Evolutionary conservation across 1,140 invertebrate species (phyloP).

Genomic region (Muscidifurax raptorellus): DNA sequence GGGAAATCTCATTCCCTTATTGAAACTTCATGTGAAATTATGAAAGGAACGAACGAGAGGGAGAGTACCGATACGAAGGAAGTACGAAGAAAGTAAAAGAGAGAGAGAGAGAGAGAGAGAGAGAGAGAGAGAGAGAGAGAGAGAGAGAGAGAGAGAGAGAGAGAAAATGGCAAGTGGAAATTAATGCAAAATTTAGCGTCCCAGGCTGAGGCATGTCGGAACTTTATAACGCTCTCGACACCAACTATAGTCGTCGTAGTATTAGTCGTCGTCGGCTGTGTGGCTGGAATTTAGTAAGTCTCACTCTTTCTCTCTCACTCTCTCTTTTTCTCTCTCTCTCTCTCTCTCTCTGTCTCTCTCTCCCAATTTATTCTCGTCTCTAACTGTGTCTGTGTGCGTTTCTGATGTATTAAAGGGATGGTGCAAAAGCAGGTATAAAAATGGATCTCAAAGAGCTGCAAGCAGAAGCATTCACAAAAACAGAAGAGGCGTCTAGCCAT

Average conservation of each 20-base stretch:
- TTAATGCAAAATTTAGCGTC: constrained; percentile 46
- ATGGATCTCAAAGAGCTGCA: background rate
- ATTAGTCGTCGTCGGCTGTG: background rate
- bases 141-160: constrained; percentile 6
- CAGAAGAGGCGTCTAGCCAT: background rate
- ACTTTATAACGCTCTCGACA: constrained; percentile 26
- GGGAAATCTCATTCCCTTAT: constrained; percentile 23
- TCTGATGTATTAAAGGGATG: constrained; percentile 24
- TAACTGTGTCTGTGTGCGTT: background rate
- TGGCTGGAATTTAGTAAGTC: background rate
- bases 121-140: constrained; percentile 10
- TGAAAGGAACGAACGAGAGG: background rate
- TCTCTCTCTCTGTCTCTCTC: background rate
- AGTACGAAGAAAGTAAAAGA: background rate
- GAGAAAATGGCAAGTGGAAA: constrained; percentile 23
- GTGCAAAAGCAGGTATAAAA: constrained; percentile 39
- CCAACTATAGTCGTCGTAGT: background rate
- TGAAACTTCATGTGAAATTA: constrained; percentile 26
- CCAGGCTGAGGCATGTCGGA: constrained; percentile 9
- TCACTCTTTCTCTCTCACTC: background rate
- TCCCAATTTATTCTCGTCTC: background rate
- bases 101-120: background rate
- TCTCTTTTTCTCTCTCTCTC: background rate
- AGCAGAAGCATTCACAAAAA: constrained; percentile 5
- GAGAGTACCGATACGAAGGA: background rate